Evolutionary conservation across 2,797 vertebrate species (phyloP).

Genomic region (Threskiornis aethiopicus): DNA sequence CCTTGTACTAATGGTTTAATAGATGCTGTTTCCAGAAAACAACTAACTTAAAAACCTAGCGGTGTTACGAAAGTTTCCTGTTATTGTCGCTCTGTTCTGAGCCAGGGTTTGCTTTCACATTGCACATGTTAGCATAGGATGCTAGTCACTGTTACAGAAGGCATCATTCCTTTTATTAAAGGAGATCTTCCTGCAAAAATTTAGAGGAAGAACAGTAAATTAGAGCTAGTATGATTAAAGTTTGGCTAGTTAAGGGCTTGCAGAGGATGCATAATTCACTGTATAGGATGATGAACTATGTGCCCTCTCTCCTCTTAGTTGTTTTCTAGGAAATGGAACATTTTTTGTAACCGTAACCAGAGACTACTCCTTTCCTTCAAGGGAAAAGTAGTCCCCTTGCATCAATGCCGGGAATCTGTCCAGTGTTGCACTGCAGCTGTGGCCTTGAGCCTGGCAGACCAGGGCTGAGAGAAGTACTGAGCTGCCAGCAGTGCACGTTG

Average conservation of each 20-base stretch:
- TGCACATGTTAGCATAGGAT: neutral
- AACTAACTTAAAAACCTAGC: neutral
- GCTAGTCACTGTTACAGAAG: neutral
- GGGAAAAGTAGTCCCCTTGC: neutral
- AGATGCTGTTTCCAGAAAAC: neutral
- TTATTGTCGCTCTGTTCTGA: conserved; percentile 19
- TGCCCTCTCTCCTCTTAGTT: neutral
- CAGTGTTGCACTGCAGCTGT: neutral
- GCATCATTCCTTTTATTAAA: neutral
- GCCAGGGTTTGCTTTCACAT: neutral
- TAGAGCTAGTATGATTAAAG: neutral
- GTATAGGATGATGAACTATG: neutral
- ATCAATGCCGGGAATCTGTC: neutral
- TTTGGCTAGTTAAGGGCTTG: neutral
- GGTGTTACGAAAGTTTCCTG: conserved; percentile 19
- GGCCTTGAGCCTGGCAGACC: neutral
- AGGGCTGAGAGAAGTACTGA: neutral
- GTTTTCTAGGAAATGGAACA: conserved; percentile 36
- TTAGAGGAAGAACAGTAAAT: neutral
- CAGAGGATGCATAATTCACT: neutral
- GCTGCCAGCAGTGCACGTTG: neutral
- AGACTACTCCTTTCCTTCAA: conserved; percentile 17
- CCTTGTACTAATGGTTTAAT: neutral
- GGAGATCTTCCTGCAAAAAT: neutral
- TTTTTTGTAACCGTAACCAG: neutral